Evolutionary conservation across 1,140 invertebrate genomes (phyloP).

Genomic region (Bombus pyrosoma): DNA sequence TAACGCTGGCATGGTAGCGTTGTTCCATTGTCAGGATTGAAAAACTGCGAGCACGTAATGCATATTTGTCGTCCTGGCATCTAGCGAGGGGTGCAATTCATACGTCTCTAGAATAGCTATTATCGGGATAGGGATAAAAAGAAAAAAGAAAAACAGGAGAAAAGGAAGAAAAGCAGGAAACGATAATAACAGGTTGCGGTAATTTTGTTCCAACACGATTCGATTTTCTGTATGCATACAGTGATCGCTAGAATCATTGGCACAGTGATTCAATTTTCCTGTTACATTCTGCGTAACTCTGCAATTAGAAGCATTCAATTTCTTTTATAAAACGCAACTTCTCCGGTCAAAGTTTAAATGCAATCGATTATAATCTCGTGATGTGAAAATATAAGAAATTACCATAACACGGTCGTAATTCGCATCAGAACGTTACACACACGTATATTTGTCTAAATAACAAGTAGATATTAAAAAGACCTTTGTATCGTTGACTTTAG

Average conservation of each 20-base stretch:
- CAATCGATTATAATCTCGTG: no score
- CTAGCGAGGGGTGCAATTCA: not conserved
- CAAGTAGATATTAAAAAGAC: no score
- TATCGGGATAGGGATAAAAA: not conserved
- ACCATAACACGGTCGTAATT: no score
- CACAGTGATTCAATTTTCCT: not conserved
- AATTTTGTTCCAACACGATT: not conserved
- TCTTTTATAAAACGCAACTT: no score
- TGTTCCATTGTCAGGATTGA: not conserved
- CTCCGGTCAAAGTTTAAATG: no score
- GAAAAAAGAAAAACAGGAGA: not conserved
- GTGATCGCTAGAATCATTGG: not conserved
- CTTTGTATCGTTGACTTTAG: no score
- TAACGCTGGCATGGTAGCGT: not conserved
- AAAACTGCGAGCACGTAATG: constrained; percentile 19
- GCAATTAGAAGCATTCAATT: not conserved
- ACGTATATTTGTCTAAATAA: no score
- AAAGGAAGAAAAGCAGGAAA: not conserved
- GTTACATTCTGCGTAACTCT: not conserved
- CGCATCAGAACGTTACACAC: no score
- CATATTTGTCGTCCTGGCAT: constrained; percentile 28
- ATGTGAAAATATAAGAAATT: no score
- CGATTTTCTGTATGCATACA: not conserved
- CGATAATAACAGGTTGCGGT: not conserved
- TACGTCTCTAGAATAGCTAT: not conserved